A percentile compares a stretch with the other conserved stretches of the same genome.
phyloP scores from a whole-genome alignment of 1,140 invertebrate genomes.

The Aphelinus certus region DNA sequence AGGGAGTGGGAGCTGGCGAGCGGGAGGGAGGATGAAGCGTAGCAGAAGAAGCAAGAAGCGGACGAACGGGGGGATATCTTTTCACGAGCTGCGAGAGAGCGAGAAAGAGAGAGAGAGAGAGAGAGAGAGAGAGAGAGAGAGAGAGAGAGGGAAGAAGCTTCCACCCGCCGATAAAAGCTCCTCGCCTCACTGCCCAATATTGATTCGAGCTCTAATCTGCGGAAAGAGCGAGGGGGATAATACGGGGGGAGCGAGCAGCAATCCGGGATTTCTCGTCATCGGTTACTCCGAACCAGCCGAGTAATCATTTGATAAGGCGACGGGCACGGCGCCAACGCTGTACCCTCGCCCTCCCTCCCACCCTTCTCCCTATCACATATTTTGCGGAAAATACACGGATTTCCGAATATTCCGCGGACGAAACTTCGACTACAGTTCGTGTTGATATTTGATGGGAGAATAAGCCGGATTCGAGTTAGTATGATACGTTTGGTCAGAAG shows the following conservation, averaged over 20 bases:
- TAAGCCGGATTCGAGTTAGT: too few species aligned
- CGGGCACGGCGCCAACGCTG: neutral
- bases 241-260: neutral
- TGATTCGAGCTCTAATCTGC: constrained; percentile 65
- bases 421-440: too few species aligned
- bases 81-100: constrained; percentile 33
- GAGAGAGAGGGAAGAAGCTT: constrained; percentile 34
- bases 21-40: constrained; percentile 31
- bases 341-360: too few species aligned
- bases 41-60: constrained; percentile 19
- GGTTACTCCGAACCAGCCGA: constrained; percentile 25
- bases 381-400: too few species aligned
- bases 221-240: constrained; percentile 47
- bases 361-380: too few species aligned
- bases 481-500: too few species aligned
- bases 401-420: too few species aligned
- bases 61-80: constrained; percentile 52
- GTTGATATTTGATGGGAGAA: too few species aligned
- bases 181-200: constrained; percentile 65
- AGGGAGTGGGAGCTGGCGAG: constrained; percentile 10
- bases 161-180: constrained; percentile 59
- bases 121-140: constrained; percentile 30
- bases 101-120: constrained; percentile 29
- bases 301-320: constrained; percentile 36
- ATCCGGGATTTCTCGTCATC: constrained; percentile 23